Conservation (phyloP, 2,888 invertebrate genomes). For the Metallyticus violacea region DNA sequence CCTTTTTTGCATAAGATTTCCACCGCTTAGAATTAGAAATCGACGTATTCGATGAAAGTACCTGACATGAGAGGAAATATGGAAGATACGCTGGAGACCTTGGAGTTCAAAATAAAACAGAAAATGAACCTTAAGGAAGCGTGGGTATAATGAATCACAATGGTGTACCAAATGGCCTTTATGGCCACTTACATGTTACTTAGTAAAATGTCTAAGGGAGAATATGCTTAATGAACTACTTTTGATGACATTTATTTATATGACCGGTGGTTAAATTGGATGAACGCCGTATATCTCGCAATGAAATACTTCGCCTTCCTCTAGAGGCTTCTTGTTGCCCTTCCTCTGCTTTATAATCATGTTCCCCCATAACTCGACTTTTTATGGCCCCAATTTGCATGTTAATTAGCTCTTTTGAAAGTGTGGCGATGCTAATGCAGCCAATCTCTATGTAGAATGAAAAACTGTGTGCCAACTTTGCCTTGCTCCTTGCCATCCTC, state of each 20-base stretch:
- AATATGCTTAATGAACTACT: neutral
- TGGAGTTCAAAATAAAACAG: no score
- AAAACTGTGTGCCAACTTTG: neutral
- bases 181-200: no score
- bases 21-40: no score
- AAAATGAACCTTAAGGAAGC: no score
- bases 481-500: neutral
- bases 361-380: conserved; percentile 25
- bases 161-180: no score
- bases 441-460: neutral
- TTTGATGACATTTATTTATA: neutral
- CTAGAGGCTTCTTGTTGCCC: neutral
- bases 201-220: neutral
- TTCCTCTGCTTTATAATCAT: conserved; percentile 13
- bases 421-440: conserved; percentile 14
- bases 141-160: no score
- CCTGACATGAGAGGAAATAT: no score
- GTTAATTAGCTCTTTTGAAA: conserved; percentile 28
- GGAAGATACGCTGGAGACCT: no score
- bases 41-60: no score
- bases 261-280: neutral
- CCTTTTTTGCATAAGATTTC: no score
- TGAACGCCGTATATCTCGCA: neutral
- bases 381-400: conserved; percentile 32
- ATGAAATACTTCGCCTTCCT: neutral